These are phyloP conservation scores for Popillia japonica DNA, from an alignment of 1,140 invertebrate species.

Conservation along the genomic window DNA sequence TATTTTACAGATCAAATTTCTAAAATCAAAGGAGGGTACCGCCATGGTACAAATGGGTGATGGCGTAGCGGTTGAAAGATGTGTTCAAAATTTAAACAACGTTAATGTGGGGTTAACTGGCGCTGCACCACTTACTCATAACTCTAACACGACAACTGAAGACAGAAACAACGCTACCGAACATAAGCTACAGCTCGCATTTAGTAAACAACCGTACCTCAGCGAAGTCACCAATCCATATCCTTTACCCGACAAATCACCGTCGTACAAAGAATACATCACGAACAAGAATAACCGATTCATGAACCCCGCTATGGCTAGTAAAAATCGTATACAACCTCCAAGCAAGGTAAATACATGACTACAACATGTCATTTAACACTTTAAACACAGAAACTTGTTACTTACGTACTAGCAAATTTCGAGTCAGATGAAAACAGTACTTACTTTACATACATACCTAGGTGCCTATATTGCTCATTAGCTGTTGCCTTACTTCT, in stretches of 20 bases:
- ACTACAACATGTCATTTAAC: no score
- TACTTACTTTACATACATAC: no score
- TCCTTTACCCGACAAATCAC: constrained; percentile 91
- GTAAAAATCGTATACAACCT: constrained; percentile 90
- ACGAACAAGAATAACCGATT: constrained; percentile 96
- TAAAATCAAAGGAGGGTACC: constrained; percentile 98
- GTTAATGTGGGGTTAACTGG: constrained; percentile 74
- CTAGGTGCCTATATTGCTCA: no score
- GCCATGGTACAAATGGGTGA: constrained; percentile 99
- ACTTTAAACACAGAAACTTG: no score
- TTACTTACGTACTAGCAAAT: no score
- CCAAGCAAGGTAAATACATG: constrained; percentile 74
- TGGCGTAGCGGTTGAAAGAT: constrained; percentile 90
- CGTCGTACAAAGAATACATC: constrained; percentile 97
- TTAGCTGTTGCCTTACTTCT: no score
- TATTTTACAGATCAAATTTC: constrained; percentile 92
- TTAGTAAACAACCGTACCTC: constrained; percentile 96
- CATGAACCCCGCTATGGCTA: constrained; percentile 85
- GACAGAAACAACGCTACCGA: constrained; percentile 54
- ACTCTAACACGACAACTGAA: constrained; percentile 48
- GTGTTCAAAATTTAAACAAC: constrained; percentile 94
- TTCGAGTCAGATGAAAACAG: no score
- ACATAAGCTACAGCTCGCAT: constrained; percentile 71
- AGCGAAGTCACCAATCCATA: constrained; percentile 97
- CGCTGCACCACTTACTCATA: constrained; percentile 59